Percentiles rank a stretch among this genome's conserved stretches.
phyloP scores from a whole-genome alignment of 2,888 invertebrate species.

The Drosophila barbarae region DNA sequence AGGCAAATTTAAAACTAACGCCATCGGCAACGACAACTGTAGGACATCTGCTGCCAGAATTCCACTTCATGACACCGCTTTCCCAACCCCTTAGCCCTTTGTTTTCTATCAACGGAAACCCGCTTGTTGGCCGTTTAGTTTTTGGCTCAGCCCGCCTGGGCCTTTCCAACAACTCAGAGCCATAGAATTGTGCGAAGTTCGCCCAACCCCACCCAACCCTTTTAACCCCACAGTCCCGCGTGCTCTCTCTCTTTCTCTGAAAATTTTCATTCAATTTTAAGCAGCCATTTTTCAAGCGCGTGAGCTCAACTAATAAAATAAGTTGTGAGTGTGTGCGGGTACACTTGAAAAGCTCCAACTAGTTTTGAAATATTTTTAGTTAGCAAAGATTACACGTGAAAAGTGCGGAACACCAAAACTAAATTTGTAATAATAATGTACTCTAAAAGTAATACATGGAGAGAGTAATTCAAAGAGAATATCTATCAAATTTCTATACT shows the following conservation, averaged over 20 bases:
- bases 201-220: no score
- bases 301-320: slow-evolving; percentile 26
- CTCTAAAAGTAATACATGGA: background rate
- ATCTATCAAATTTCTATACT: no score
- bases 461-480: background rate
- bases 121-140: slow-evolving; percentile 19
- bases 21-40: slow-evolving; percentile 38
- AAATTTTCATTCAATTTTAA: slow-evolving; percentile 67
- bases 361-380: background rate
- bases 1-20: slow-evolving; percentile 41
- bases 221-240: no score
- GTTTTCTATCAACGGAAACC: slow-evolving; percentile 2
- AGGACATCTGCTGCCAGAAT: slow-evolving; percentile 12
- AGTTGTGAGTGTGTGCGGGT: slow-evolving; percentile 1
- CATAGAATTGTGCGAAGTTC: slow-evolving; percentile 1
- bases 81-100: background rate
- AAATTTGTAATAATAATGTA: no score
- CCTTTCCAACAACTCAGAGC: slow-evolving; percentile 28
- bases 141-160: background rate
- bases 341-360: background rate
- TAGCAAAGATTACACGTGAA: background rate
- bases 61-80: background rate
- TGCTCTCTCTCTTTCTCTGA: slow-evolving; percentile 12
- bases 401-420: no score
- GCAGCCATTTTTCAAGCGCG: slow-evolving; percentile 63